A percentile compares a stretch with the other conserved stretches of the same genome.
Evolutionary conservation across 2,113 vertebrate genomes (phyloP).

Genomic region (Camelus dromedarius): DNA sequence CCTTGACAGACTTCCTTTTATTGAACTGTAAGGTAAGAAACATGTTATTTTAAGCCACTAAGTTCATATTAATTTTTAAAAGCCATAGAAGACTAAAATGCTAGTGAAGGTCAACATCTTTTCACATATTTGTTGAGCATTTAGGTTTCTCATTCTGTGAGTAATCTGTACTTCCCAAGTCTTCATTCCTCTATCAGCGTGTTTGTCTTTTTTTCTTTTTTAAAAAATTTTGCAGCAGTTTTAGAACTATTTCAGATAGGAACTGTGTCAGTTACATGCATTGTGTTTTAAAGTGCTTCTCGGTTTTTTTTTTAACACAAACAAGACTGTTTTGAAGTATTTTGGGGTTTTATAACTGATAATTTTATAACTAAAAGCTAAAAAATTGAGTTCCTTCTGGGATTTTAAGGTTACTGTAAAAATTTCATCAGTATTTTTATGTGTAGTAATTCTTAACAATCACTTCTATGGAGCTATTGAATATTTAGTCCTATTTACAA

Average conservation of each 20-base stretch:
- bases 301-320: neutral
- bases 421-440: neutral
- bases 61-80: neutral
- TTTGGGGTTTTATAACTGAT: neutral
- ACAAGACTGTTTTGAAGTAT: neutral
- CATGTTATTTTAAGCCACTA: neutral
- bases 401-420: neutral
- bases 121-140: neutral
- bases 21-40: neutral
- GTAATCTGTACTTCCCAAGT: neutral
- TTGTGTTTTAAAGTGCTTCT: neutral
- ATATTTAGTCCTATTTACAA: neutral
- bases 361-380: conserved; percentile 12
- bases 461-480: neutral
- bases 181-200: neutral
- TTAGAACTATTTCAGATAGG: neutral
- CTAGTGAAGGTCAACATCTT: neutral
- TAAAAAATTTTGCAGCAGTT: neutral
- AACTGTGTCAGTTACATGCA: neutral
- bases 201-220: neutral
- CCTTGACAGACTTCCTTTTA: neutral
- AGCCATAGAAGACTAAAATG: neutral
- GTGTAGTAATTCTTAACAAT: neutral
- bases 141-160: neutral
- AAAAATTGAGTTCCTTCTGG: neutral